Percentiles rank a stretch among this genome's conserved stretches.
These are phyloP conservation scores for Ageneiosus marmoratus DNA, from an alignment of 2,113 vertebrate genomes.

Conservation along the genomic window DNA sequence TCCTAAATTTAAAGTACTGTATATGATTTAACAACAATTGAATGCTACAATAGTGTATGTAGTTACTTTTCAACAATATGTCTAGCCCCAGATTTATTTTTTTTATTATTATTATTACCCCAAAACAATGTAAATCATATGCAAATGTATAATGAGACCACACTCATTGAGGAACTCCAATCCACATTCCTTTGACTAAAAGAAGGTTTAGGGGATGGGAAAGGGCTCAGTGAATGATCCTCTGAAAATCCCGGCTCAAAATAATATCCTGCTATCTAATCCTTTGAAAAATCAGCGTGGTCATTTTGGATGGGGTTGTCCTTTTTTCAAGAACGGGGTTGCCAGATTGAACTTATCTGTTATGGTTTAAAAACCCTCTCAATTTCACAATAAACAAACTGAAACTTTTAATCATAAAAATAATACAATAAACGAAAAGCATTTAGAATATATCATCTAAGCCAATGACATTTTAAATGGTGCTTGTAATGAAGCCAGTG, in stretches of 20 bases:
- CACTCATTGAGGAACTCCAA: slow-evolving; percentile 9
- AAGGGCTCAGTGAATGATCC: slow-evolving; percentile 10
- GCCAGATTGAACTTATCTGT: not conserved
- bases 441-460: not conserved
- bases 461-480: not conserved
- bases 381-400: not conserved
- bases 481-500: not conserved
- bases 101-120: not conserved
- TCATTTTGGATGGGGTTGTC: not conserved
- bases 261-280: slow-evolving; percentile 15
- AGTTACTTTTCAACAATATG: not conserved
- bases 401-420: not conserved
- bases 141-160: slow-evolving; percentile 14
- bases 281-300: slow-evolving; percentile 4
- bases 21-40: not conserved
- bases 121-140: not conserved
- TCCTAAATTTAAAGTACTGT: not conserved
- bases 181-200: slow-evolving; percentile 22
- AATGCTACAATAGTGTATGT: not conserved
- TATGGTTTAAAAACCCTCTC: not conserved
- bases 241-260: slow-evolving; percentile 10
- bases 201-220: slow-evolving; percentile 7
- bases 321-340: not conserved
- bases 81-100: not conserved
- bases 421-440: not conserved